Evolutionary conservation across 2,113 vertebrate genomes (phyloP).

Genomic region (Indicator maculatus): DNA sequence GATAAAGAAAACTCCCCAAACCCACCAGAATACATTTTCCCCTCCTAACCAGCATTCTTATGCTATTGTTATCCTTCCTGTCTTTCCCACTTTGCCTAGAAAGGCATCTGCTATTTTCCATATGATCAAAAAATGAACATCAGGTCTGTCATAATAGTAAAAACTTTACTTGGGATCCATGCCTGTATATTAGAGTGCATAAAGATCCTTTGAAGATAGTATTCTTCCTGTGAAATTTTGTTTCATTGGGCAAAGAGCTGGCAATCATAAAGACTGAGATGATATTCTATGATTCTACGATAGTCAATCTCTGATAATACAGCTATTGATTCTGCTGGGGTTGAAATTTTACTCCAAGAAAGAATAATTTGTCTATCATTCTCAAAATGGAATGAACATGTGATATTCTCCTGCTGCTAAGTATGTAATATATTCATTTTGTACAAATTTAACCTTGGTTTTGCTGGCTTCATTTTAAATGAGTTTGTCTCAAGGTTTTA

Average conservation of each 20-base stretch:
- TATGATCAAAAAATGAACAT: background rate
- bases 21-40: background rate
- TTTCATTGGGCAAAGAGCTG: background rate
- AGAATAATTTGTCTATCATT: background rate
- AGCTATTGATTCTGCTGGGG: background rate
- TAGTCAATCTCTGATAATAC: background rate
- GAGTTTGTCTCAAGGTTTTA: background rate
- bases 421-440: background rate
- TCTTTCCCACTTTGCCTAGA: background rate
- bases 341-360: background rate
- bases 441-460: background rate
- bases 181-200: background rate
- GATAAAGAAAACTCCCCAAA: background rate
- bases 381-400: background rate
- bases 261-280: background rate
- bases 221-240: slow-evolving; percentile 2
- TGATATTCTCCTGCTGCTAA: background rate
- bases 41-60: background rate
- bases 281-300: too few species aligned
- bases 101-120: background rate
- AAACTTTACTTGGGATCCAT: background rate
- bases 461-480: background rate
- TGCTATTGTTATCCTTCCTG: slow-evolving; percentile 5
- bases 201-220: background rate
- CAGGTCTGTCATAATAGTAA: background rate